phyloP scores from a whole-genome alignment of 1,140 invertebrate species.

The Apolygus lucorum region DNA sequence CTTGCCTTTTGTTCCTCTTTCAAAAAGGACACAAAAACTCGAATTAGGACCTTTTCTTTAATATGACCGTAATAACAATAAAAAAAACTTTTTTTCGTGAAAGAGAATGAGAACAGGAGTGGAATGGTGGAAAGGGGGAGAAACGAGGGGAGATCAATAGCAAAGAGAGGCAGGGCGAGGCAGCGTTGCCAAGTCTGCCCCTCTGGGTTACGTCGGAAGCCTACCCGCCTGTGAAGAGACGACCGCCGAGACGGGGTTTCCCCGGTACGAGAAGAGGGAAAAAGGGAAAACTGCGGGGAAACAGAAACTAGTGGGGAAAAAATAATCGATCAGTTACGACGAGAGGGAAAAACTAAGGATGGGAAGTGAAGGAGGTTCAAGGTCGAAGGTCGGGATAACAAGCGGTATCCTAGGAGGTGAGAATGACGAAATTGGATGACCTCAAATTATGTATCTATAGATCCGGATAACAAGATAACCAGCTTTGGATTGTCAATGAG shows the following conservation, averaged over 20 bases:
- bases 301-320: background rate
- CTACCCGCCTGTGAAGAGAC: background rate
- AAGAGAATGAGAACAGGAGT: constrained; percentile 13
- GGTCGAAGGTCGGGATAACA: too few relatives aligned
- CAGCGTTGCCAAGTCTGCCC: constrained; percentile 34
- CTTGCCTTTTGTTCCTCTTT: background rate
- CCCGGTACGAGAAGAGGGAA: too few relatives aligned
- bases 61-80: constrained; percentile 3
- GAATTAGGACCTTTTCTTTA: background rate
- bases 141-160: constrained; percentile 32
- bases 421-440: too few relatives aligned
- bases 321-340: too few relatives aligned
- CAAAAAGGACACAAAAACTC: constrained; percentile 26
- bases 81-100: background rate
- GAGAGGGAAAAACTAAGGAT: too few relatives aligned
- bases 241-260: too few relatives aligned
- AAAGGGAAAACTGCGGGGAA: background rate
- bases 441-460: too few relatives aligned
- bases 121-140: constrained; percentile 31
- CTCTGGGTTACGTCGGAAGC: constrained; percentile 8
- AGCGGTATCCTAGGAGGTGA: too few relatives aligned
- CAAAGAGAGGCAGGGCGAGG: constrained; percentile 24
- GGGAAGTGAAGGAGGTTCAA: too few relatives aligned
- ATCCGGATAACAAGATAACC: too few relatives aligned
- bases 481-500: too few relatives aligned